Percentiles rank a stretch among this genome's conserved stretches.
phyloP scores from a whole-genome alignment of 2,797 vertebrate genomes.

The Carcharodon carcharias region DNA sequence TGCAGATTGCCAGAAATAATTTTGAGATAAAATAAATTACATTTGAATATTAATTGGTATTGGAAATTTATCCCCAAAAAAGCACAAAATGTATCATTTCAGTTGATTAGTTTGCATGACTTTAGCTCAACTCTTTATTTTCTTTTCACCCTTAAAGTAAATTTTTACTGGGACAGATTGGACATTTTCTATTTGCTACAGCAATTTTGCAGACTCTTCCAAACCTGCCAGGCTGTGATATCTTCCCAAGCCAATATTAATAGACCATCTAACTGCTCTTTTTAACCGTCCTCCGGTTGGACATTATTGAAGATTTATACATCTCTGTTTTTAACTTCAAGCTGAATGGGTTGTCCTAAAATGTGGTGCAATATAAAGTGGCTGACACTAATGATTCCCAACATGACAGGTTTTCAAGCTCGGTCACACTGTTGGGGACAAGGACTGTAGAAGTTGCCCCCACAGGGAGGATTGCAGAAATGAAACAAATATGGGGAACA shows the following conservation, averaged over 20 bases:
- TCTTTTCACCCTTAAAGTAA: not conserved
- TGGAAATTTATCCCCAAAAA: not conserved
- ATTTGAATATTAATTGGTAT: not conserved
- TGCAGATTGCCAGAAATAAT: too few relatives aligned
- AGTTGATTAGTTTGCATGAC: not conserved
- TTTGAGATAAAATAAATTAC: not conserved
- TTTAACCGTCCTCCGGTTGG: not conserved
- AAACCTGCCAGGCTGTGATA: not conserved
- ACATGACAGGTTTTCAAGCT: not conserved
- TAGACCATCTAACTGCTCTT: too few relatives aligned
- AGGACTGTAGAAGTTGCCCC: not conserved
- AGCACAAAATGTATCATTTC: not conserved
- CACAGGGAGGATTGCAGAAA: not conserved
- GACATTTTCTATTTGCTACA: not conserved
- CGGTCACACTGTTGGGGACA: not conserved
- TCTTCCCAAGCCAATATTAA: not conserved
- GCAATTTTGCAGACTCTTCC: too few relatives aligned
- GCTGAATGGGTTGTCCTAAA: not conserved
- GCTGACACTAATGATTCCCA: not conserved
- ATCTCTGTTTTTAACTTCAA: not conserved
- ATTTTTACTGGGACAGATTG: not conserved
- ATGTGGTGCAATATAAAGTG: not conserved
- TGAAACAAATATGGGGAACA: not conserved
- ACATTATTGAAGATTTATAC: not conserved
- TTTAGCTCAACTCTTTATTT: not conserved